Evolutionary conservation across 1,140 invertebrate genomes (phyloP).

Genomic region (Calephelis virginiensis): DNA sequence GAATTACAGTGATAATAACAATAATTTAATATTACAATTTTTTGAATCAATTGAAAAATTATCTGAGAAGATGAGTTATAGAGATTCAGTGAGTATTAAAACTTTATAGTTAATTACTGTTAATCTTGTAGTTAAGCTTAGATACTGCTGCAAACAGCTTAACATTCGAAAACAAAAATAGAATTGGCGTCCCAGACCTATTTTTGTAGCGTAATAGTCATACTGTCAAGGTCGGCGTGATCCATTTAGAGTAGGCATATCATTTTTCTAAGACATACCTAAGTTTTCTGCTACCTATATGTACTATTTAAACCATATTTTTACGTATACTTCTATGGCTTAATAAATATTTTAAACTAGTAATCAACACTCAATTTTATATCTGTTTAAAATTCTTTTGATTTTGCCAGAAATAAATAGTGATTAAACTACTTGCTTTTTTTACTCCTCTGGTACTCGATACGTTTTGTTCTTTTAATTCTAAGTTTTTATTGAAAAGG

Average conservation of each 20-base stretch:
- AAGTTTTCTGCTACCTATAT: not conserved
- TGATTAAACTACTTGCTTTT: too few species aligned
- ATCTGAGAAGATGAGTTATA: constrained; percentile 61
- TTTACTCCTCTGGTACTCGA: too few species aligned
- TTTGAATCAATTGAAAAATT: not conserved
- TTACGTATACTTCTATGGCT: not conserved
- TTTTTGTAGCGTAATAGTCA: constrained; percentile 42
- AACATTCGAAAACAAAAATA: constrained; percentile 27
- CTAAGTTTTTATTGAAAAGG: too few species aligned
- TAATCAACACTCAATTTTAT: too few species aligned
- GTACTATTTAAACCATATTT: not conserved
- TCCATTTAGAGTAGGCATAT: constrained; percentile 42
- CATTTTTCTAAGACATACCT: constrained; percentile 37
- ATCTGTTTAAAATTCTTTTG: too few species aligned
- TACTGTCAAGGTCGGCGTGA: constrained; percentile 44
- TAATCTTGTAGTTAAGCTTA: not conserved
- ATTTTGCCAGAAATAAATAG: too few species aligned
- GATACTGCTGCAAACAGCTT: not conserved
- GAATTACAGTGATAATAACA: too few species aligned
- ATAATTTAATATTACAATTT: not conserved
- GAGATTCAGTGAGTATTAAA: constrained; percentile 59
- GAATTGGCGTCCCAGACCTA: constrained; percentile 34
- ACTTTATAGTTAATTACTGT: not conserved
- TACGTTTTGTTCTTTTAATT: too few species aligned
- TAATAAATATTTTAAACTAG: too few species aligned